Percentiles rank a stretch among this genome's conserved stretches.
phyloP scores from a whole-genome alignment of 1,140 invertebrate species.

The Ruditapes philippinarum region DNA sequence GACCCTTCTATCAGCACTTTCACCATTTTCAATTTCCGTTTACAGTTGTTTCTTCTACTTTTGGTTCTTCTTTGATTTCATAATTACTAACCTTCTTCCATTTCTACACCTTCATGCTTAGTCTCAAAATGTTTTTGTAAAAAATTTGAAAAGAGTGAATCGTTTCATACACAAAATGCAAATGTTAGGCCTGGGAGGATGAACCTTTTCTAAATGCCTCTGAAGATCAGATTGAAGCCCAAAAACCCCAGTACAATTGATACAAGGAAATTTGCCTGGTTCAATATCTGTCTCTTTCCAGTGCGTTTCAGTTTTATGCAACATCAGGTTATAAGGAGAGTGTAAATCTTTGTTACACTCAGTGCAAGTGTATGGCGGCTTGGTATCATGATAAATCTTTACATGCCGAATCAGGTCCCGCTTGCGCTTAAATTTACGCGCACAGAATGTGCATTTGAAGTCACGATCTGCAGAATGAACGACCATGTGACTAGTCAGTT shows the following conservation, averaged over 20 bases:
- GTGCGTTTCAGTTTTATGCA: constrained; percentile 53
- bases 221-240: constrained; percentile 24
- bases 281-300: constrained; percentile 29
- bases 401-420: constrained; percentile 54
- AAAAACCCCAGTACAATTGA: constrained; percentile 51
- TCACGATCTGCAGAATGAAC: constrained; percentile 54
- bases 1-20: background rate
- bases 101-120: constrained; percentile 54
- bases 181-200: constrained; percentile 50
- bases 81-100: constrained; percentile 44
- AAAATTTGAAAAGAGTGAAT: constrained; percentile 56
- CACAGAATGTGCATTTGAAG: constrained; percentile 50
- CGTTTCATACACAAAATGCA: constrained; percentile 37
- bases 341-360: constrained; percentile 64
- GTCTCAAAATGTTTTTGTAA: constrained; percentile 57
- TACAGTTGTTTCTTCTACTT: background rate
- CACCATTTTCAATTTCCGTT: background rate
- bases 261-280: constrained; percentile 6
- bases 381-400: constrained; percentile 62
- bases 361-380: constrained; percentile 60
- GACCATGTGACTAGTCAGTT: constrained; percentile 59
- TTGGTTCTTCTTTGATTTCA: constrained; percentile 26
- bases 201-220: constrained; percentile 45
- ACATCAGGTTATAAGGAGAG: constrained; percentile 30
- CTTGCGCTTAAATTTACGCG: constrained; percentile 51